These are phyloP conservation scores for Eulithis prunata DNA, from an alignment of 2,888 invertebrate species.

Conservation along the genomic window DNA sequence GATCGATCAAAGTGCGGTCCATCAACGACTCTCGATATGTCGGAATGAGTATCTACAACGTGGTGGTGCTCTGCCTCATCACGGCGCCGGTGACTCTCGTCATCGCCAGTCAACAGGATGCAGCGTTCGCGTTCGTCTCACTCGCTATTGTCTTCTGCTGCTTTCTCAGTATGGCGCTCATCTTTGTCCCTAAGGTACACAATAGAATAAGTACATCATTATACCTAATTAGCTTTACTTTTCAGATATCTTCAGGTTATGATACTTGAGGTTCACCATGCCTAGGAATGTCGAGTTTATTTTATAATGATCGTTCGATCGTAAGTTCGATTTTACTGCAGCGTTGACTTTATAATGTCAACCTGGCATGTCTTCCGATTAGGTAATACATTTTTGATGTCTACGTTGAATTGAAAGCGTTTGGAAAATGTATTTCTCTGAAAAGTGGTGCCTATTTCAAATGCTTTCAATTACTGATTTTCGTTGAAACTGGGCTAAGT, in stretches of 20 bases:
- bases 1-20: slow-evolving; percentile 98
- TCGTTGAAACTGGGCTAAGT: slow-evolving; percentile 28
- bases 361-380: slow-evolving; percentile 10
- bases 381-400: slow-evolving; percentile 22
- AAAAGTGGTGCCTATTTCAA: slow-evolving; percentile 22
- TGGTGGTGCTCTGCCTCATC: slow-evolving; percentile 98
- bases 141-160: slow-evolving; percentile 98
- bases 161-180: slow-evolving; percentile 98
- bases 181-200: slow-evolving; percentile 97
- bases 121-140: slow-evolving; percentile 98
- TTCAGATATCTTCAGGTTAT: too few relatives aligned
- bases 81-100: slow-evolving; percentile 99
- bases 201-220: too few relatives aligned
- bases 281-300: too few relatives aligned
- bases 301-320: too few relatives aligned
- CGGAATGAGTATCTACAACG: slow-evolving; percentile 99
- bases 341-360: slow-evolving; percentile 10
- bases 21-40: slow-evolving; percentile 99
- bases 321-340: background rate
- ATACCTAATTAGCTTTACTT: too few relatives aligned
- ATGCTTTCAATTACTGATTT: slow-evolving; percentile 33
- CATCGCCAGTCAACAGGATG: slow-evolving; percentile 98
- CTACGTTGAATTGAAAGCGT: slow-evolving; percentile 18
- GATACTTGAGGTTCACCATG: too few relatives aligned
- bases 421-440: slow-evolving; percentile 29